Percentiles rank a stretch among this genome's conserved stretches.
Evolutionary conservation across 1,140 invertebrate species (phyloP).

Genomic region (Drosophila dunni): DNA sequence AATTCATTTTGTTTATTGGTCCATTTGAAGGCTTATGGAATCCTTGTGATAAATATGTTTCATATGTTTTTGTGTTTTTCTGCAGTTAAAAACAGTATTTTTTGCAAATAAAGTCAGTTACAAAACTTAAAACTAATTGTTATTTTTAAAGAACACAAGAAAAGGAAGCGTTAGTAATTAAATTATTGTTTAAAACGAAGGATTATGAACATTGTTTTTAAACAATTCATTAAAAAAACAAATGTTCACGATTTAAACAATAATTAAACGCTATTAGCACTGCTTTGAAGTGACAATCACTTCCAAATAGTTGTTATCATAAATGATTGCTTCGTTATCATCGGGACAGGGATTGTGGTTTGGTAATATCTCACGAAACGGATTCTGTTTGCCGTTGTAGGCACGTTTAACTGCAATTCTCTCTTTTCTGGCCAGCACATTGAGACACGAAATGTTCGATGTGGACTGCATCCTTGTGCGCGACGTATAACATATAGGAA

Average conservation of each 20-base stretch:
- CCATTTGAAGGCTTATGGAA: conserved; percentile 33
- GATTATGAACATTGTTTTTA: too few species aligned
- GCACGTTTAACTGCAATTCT: conserved; percentile 16
- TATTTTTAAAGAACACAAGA: neutral
- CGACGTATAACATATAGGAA: conserved; percentile 62
- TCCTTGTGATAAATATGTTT: conserved; percentile 66
- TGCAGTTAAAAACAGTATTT: conserved; percentile 63
- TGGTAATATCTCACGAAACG: conserved; percentile 59
- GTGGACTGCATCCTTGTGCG: conserved; percentile 9
- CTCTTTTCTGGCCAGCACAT: conserved; percentile 5
- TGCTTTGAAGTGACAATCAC: conserved; percentile 37
- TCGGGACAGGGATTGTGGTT: conserved; percentile 31
- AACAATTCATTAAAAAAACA: too few species aligned
- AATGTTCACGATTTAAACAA: neutral
- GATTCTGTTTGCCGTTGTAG: conserved; percentile 48
- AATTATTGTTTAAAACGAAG: too few species aligned
- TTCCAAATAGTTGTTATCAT: conserved; percentile 59
- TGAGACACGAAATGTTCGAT: conserved; percentile 36
- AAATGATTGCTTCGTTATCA: conserved; percentile 45
- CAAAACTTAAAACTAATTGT: neutral
- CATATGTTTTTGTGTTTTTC: conserved; percentile 47
- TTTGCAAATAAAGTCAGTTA: conserved; percentile 57
- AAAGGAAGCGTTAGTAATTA: too few species aligned
- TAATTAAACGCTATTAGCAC: too few species aligned
- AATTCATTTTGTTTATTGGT: conserved; percentile 30